Evolutionary conservation across 1,140 invertebrate genomes (phyloP), one percentile per base, ranked within the genome.

Genomic region (Protaetia brevitarsis): DNA sequence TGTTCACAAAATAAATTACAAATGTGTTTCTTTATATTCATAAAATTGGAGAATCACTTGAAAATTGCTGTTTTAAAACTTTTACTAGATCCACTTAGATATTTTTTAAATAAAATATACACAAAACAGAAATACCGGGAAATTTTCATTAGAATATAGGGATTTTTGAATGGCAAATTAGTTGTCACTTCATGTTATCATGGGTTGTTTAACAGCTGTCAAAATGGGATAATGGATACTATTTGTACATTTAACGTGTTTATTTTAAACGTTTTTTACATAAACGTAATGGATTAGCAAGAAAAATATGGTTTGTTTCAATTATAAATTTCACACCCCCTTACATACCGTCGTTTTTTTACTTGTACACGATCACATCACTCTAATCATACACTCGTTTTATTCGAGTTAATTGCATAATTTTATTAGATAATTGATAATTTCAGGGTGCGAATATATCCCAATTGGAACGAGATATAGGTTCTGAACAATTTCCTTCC

Each of bases 381-480:
- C 10, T 36, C 27, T 36, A 62, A 29, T 34, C 29, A 8, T 62
- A 62, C 27, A 62, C 26, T 62, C 36, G 29, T 19, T 21, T 62
- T 36, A 62, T 34, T 62, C 23, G 27, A 31, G 29, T 34, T 36
- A 62, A 62, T 36, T 34, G 21, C 31, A 62, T 36, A 62, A 62
- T 34, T 62, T 62, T 62, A 62, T 62, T 29, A 30, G 19, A 21
- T 63, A 57, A 57, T 66, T 66, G 41, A 27, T 66, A 3, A 41
- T 26, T 86, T 69, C 76, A 94, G 96, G 96, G 96, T 86, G 92
- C 94, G 81, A 98, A 97, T 88, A 92, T 96, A 81, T 97, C 96
- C 74, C 95, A 98, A 82, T 82, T 98, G 79, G 96, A 98, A 85
- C 92, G 93, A 85, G 95, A 98, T 86, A 97, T 99, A 77, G 96